Evolutionary conservation across 2,888 invertebrate genomes (phyloP).

Genomic region (Dasypogon diadema): DNA sequence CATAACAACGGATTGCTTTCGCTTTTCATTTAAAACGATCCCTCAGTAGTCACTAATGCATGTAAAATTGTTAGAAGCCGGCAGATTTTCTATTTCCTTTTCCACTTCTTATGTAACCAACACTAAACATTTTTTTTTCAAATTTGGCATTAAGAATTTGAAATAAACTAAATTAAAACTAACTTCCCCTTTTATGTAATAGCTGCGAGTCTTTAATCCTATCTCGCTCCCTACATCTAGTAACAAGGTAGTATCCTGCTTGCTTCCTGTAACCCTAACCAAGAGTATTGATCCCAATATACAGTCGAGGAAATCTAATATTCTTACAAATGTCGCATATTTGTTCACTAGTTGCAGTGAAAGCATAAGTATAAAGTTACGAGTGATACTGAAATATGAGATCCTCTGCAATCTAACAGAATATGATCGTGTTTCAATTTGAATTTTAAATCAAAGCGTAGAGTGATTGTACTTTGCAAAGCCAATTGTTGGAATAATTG

Average conservation of each 20-base stretch:
- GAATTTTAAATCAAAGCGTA: constrained; percentile 5
- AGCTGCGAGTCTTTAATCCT: too few species aligned
- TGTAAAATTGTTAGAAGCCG: background rate
- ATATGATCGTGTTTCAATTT: constrained; percentile 46
- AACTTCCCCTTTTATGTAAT: too few species aligned
- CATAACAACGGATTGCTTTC: background rate
- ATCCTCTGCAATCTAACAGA: constrained; percentile 19
- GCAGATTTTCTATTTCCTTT: background rate
- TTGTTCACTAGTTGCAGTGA: constrained; percentile 26
- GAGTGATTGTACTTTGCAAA: background rate
- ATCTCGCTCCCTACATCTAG: too few species aligned
- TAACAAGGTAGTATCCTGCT: too few species aligned
- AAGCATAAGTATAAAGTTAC: constrained; percentile 29
- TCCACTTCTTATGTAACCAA: background rate
- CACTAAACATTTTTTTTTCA: too few species aligned
- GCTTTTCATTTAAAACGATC: background rate
- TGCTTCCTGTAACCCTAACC: too few species aligned
- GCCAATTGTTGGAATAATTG: background rate
- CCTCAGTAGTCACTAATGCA: background rate
- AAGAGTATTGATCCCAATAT: too few species aligned
- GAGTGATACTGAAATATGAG: constrained; percentile 45
- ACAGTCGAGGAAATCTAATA: background rate
- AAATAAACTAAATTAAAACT: too few species aligned
- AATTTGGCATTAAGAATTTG: too few species aligned
- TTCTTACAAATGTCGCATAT: background rate